These are phyloP conservation scores for Zaprionus lineosus DNA, from an alignment of 2,888 invertebrate species.

Conservation along the genomic window DNA sequence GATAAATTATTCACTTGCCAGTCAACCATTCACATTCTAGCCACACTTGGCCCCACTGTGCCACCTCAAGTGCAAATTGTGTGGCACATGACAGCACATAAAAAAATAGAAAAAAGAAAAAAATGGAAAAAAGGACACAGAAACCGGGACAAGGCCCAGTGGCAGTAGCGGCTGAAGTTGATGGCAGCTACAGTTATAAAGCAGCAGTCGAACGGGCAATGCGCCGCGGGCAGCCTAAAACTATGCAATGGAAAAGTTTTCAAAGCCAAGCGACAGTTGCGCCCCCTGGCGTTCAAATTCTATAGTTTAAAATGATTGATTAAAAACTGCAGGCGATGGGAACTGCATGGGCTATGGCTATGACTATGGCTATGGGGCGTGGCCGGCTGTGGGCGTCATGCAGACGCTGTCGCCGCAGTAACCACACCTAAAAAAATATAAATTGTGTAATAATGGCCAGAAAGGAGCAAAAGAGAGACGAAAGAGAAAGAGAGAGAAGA, in stretches of 20 bases:
- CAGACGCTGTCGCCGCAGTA: constrained; percentile 58
- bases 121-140: constrained; percentile 7
- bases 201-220: constrained; percentile 19
- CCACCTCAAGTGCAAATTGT: constrained; percentile 41
- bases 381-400: constrained; percentile 49
- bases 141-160: constrained; percentile 52
- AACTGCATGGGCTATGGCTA: neutral
- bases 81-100: constrained; percentile 50
- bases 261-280: constrained; percentile 62
- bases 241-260: constrained; percentile 66
- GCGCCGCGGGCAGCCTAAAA: constrained; percentile 55
- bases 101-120: constrained; percentile 21
- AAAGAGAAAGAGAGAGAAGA: constrained; percentile 20
- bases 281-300: constrained; percentile 50
- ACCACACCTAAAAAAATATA: constrained; percentile 74
- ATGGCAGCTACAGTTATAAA: constrained; percentile 32
- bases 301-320: constrained; percentile 70
- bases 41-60: constrained; percentile 40
- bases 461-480: constrained; percentile 14
- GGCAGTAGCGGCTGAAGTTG: constrained; percentile 15
- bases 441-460: constrained; percentile 72
- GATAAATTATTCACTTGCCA: neutral
- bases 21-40: no score
- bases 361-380: constrained; percentile 28
- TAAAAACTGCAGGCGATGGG: constrained; percentile 56